Percentiles rank a stretch among this genome's conserved stretches.
Conservation (phyloP, 2,888 invertebrate genomes). For the Thera britannica region DNA sequence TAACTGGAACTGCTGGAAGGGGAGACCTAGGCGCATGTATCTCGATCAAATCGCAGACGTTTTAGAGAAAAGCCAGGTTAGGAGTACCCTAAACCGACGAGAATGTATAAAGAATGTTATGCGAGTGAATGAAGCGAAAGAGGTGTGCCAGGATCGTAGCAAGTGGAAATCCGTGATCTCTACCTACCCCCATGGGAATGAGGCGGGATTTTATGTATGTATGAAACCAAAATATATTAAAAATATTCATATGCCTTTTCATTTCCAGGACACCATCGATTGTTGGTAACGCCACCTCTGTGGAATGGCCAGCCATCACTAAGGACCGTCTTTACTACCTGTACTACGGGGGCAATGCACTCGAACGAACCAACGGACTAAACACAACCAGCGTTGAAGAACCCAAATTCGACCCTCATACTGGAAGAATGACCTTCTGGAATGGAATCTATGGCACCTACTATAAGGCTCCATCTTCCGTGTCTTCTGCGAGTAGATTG, state of each 20-base stretch:
- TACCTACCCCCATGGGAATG: too few species aligned
- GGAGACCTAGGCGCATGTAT: too few species aligned
- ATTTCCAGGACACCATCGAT: conserved; percentile 28
- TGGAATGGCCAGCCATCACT: conserved; percentile 50
- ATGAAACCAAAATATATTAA: too few species aligned
- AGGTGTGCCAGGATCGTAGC: too few species aligned
- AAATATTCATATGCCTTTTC: background rate
- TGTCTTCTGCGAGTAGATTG: conserved; percentile 46
- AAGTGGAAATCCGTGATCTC: too few species aligned
- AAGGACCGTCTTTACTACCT: conserved; percentile 46
- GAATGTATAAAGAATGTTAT: too few species aligned
- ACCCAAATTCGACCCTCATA: conserved; percentile 55
- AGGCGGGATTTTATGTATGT: too few species aligned
- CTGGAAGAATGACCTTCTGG: conserved; percentile 58
- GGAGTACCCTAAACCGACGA: too few species aligned
- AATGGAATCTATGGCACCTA: conserved; percentile 49
- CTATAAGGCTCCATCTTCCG: conserved; percentile 52
- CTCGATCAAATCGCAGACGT: too few species aligned
- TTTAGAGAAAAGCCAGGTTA: too few species aligned
- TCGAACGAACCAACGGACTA: conserved; percentile 3
- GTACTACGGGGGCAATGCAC: conserved; percentile 49
- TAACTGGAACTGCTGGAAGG: too few species aligned
- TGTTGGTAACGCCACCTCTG: conserved; percentile 17
- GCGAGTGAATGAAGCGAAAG: too few species aligned
- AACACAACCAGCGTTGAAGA: conserved; percentile 41